Evolutionary conservation across 2,797 vertebrate species (phyloP).

Genomic region (Acipenser ruthenus): DNA sequence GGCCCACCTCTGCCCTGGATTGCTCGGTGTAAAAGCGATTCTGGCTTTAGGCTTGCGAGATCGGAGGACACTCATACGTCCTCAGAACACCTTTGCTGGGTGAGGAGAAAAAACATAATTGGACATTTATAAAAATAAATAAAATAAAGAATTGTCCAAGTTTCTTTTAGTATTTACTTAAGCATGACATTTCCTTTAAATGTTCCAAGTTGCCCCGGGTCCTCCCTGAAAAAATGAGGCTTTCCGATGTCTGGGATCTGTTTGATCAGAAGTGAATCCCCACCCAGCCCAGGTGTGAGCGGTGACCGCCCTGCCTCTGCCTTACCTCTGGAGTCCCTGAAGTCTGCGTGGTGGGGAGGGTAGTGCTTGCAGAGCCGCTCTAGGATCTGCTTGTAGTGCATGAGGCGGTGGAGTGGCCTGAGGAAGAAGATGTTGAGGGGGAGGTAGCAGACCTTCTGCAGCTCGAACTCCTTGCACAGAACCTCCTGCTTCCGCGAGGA

Average conservation of each 20-base stretch:
- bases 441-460: conserved; percentile 94
- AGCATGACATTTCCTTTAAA: background rate
- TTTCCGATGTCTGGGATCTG: too few relatives aligned
- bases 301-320: background rate
- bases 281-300: background rate
- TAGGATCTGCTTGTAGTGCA: conserved; percentile 96
- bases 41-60: too few relatives aligned
- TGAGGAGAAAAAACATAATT: too few relatives aligned
- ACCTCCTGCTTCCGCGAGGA: conserved; percentile 71
- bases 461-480: conserved; percentile 86
- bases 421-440: conserved; percentile 92
- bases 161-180: background rate
- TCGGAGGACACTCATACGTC: too few relatives aligned
- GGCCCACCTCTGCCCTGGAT: too few relatives aligned
- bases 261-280: background rate
- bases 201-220: too few relatives aligned
- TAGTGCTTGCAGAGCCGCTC: conserved; percentile 92
- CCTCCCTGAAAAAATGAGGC: too few relatives aligned
- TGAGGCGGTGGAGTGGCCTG: conserved; percentile 86
- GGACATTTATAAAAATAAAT: background rate
- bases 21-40: too few relatives aligned
- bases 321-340: conserved; percentile 89
- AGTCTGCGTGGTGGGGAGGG: conserved; percentile 75
- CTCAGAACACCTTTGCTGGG: too few relatives aligned
- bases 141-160: background rate